These are phyloP conservation scores for Caerostris extrusa DNA, from an alignment of 1,140 invertebrate genomes.

Conservation along the genomic window DNA sequence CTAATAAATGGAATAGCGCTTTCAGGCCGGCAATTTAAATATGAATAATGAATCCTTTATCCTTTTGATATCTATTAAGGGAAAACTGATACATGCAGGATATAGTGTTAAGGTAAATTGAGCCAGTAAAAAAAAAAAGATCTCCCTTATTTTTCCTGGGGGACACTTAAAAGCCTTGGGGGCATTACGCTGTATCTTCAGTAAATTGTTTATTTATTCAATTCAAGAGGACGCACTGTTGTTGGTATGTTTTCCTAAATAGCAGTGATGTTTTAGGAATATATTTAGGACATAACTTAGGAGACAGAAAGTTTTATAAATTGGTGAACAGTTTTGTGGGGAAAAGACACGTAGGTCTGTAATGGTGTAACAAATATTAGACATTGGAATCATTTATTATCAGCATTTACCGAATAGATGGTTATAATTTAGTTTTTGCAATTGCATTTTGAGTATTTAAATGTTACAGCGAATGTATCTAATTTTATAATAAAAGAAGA, in stretches of 20 bases:
- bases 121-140: background rate
- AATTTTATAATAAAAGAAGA: too few relatives aligned
- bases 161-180: slow-evolving; percentile 26
- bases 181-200: background rate
- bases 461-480: too few relatives aligned
- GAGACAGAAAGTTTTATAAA: background rate
- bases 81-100: background rate
- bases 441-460: background rate
- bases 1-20: slow-evolving; percentile 47
- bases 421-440: background rate
- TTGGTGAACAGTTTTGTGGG: background rate
- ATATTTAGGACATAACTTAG: background rate
- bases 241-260: background rate
- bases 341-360: background rate
- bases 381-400: too few relatives aligned
- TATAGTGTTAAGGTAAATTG: background rate
- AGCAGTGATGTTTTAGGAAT: background rate
- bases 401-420: too few relatives aligned
- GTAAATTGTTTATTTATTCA: slow-evolving; percentile 49
- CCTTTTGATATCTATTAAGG: slow-evolving; percentile 50
- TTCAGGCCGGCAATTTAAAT: slow-evolving; percentile 48
- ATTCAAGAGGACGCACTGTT: background rate
- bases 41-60: slow-evolving; percentile 57
- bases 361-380: background rate
- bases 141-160: background rate